phyloP scores from a whole-genome alignment of 2,888 invertebrate genomes.

The Parapristionchus giblindavisi region DNA sequence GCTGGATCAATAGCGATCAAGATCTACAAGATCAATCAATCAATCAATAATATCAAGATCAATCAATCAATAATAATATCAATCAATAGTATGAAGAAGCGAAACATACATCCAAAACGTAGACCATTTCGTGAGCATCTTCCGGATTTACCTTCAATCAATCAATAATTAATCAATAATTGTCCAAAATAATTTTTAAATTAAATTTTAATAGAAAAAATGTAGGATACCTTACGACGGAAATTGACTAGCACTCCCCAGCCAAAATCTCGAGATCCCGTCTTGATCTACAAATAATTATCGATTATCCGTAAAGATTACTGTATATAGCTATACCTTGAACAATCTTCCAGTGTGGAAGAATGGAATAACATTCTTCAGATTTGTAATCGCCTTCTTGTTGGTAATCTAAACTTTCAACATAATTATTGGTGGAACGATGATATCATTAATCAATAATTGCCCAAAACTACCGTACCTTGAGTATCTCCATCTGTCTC shows the following conservation, averaged over 20 bases:
- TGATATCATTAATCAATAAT: not conserved
- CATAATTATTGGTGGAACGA: too few species aligned
- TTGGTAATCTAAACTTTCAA: conserved; percentile 79
- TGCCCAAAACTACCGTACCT: conserved; percentile 12
- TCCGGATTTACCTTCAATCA: conserved; percentile 71
- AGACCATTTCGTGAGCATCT: conserved; percentile 73
- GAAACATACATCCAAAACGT: conserved; percentile 84
- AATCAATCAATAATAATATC: not conserved
- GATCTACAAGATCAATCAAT: conserved; percentile 28
- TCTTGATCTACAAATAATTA: conserved; percentile 56
- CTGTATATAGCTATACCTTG: conserved; percentile 76
- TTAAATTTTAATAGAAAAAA: too few species aligned
- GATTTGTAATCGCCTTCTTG: conserved; percentile 82
- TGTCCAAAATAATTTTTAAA: not conserved
- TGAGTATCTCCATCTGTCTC: conserved; percentile 36
- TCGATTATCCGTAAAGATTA: not conserved
- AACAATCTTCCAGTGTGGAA: conserved; percentile 91
- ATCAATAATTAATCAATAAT: too few species aligned
- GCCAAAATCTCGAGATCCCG: conserved; percentile 81
- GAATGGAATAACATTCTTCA: conserved; percentile 89
- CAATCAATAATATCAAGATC: not conserved
- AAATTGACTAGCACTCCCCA: conserved; percentile 89
- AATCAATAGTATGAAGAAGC: too few species aligned
- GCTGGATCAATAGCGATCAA: conserved; percentile 33
- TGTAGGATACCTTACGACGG: conserved; percentile 40